Evolutionary conservation across 2,888 invertebrate genomes (phyloP), one percentile per base, ranked within the genome.

Genomic region (Kryphioiulus occultus): DNA sequence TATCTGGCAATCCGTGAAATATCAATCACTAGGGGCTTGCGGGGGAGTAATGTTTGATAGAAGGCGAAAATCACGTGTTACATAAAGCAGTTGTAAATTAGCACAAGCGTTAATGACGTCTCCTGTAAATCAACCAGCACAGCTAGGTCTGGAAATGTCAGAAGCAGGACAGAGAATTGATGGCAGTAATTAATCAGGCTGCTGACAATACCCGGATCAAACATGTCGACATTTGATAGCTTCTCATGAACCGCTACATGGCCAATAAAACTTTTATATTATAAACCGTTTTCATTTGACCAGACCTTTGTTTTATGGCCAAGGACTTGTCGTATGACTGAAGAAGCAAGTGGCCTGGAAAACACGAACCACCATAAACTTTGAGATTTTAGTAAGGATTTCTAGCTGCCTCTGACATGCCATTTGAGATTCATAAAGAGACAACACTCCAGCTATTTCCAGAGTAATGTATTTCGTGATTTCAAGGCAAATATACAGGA

Each of bases 181-280:
- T n/a, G 59, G 22, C n/a, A 22, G 59, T 59, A 59, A 59, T 59
- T 59, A 59, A 59, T 59, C 59, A 59, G 22, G 22, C 19, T n/a
- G 22, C n/a, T 59, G 59, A 59, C 59, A 59, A 59, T 59, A 59
- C 59, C 59, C 59, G 59, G 59, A 59, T 59, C 59, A 59, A 59
- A 59, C 59, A 59, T 59, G 59, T 59, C 59, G 59, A 59, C 59
- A 59, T 59, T 59, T 59, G 59, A 59, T 59, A 59, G 59, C 59
- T 59, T 22, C n/a, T n/a, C 17, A 47, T 47, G 47, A 47, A 47
- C 47, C 47, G 19, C 47, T 47, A 47, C 22, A 59, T 59, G 59
- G 22, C 59, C 59, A n/a, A n/a, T 59, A 59, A 59, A 22, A 1
- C 22, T 59, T 59, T 59, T 59, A 22, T 59, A 22, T 59, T 59